Conservation (phyloP, 2,113 vertebrate species). For the Setophaga kirtlandii region DNA sequence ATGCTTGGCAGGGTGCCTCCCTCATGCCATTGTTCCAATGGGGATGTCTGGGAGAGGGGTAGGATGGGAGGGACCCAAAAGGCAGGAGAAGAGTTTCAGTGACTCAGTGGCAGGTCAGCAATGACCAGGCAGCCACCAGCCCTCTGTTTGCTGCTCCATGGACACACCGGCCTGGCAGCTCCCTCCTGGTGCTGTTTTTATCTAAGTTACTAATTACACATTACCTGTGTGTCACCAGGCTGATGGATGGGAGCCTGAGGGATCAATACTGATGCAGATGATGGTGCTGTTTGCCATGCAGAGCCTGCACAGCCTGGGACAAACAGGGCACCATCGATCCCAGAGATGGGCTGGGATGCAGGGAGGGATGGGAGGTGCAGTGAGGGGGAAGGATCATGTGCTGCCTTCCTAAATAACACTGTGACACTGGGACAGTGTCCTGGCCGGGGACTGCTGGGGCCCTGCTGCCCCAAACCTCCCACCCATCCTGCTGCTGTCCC, state of each 20-base stretch:
- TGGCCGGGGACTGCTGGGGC: not conserved
- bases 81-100: not conserved
- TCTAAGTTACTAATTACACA: conserved; percentile 46
- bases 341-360: not conserved
- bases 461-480: not conserved
- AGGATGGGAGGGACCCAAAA: not conserved
- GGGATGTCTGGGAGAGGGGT: not conserved
- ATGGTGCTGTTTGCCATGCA: not conserved
- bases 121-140: not conserved
- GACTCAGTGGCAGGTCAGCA: not conserved
- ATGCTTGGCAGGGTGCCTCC: not conserved
- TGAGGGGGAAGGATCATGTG: accelerated
- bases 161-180: not conserved
- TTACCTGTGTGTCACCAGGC: conserved; percentile 22
- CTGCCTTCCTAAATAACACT: not conserved
- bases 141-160: not conserved
- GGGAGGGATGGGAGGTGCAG: not conserved
- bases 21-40: not conserved
- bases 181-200: not conserved
- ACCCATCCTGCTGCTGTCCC: not conserved
- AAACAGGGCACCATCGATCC: not conserved
- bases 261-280: not conserved
- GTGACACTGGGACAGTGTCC: not conserved
- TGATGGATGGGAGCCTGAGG: not conserved
- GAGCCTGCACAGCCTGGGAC: not conserved